Conservation (phyloP, 92 coral and sea anemone species). For the Zoanthus sociatus region DNA sequence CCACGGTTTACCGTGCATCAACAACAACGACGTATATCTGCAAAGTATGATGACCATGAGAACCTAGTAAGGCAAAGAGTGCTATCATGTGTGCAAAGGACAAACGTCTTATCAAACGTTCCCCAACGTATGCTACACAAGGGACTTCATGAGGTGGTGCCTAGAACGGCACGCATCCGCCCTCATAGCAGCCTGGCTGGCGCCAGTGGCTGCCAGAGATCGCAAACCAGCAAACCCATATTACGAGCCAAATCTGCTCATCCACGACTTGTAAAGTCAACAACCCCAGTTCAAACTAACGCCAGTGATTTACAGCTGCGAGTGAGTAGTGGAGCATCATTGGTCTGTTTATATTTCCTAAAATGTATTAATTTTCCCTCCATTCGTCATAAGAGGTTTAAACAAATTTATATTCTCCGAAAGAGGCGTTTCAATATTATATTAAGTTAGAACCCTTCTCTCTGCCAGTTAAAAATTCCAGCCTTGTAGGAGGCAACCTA, state of each 20-base stretch:
- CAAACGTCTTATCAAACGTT: conserved; percentile 64
- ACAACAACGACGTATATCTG: conserved; percentile 45
- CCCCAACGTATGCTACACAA: conserved; percentile 62
- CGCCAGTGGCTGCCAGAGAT: conserved; percentile 38
- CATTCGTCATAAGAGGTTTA: too few species aligned
- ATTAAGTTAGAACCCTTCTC: too few species aligned
- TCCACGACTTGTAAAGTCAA: conserved; percentile 78
- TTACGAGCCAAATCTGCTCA: conserved; percentile 94
- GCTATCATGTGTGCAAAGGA: conserved; percentile 58
- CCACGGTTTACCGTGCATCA: conserved; percentile 94
- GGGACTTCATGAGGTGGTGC: conserved; percentile 71
- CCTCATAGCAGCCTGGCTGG: conserved; percentile 73
- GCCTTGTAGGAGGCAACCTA: too few species aligned
- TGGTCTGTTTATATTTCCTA: not conserved
- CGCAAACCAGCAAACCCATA: conserved; percentile 72
- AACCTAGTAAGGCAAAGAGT: conserved; percentile 60
- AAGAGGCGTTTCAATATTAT: too few species aligned
- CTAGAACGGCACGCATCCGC: conserved; percentile 53
- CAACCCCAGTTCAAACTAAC: conserved; percentile 84
- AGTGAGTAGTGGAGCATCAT: conserved; percentile 45
- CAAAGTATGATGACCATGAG: conserved; percentile 59
- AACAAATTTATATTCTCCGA: too few species aligned
- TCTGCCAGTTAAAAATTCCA: too few species aligned
- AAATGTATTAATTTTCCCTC: not conserved
- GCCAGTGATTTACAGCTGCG: conserved; percentile 87